phyloP scores from a whole-genome alignment of 2,113 vertebrate species.

The Myxocyprinus asiaticus region DNA sequence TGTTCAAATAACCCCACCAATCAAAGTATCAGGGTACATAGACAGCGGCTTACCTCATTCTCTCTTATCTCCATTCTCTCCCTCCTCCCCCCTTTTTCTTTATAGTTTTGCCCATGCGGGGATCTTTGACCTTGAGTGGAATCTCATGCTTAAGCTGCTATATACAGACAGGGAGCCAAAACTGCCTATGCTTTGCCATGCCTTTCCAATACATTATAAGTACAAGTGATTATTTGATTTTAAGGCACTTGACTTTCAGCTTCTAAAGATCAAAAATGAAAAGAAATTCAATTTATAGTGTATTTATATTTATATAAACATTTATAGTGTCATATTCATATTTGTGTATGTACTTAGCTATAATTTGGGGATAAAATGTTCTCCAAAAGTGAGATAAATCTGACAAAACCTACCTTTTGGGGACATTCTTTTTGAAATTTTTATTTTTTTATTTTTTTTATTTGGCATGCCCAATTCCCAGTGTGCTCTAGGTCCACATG shows the following conservation, averaged over 20 bases:
- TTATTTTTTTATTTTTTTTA: too few species aligned
- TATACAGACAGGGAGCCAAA: not conserved
- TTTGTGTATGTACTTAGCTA: too few species aligned
- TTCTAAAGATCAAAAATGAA: too few species aligned
- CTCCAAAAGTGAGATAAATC: too few species aligned
- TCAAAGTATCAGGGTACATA: not conserved
- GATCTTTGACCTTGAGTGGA: not conserved
- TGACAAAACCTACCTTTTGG: too few species aligned
- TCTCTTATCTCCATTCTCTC: not conserved
- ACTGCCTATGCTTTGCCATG: not conserved
- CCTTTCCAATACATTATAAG: not conserved
- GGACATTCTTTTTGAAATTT: too few species aligned
- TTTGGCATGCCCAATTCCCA: too few species aligned
- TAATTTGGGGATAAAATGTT: not conserved
- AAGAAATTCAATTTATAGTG: too few species aligned
- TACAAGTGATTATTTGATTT: not conserved
- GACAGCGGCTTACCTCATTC: conserved; percentile 11
- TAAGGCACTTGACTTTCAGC: too few species aligned
- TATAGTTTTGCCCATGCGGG: not conserved
- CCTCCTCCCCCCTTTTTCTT: not conserved
- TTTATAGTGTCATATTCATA: too few species aligned
- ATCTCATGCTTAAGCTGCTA: not conserved
- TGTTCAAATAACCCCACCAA: not conserved
- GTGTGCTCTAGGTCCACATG: too few species aligned
- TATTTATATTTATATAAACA: too few species aligned